Evolutionary conservation across 2,797 vertebrate genomes (phyloP), one percentile per base, ranked within the genome.

Genomic region (Anguilla marmorata): DNA sequence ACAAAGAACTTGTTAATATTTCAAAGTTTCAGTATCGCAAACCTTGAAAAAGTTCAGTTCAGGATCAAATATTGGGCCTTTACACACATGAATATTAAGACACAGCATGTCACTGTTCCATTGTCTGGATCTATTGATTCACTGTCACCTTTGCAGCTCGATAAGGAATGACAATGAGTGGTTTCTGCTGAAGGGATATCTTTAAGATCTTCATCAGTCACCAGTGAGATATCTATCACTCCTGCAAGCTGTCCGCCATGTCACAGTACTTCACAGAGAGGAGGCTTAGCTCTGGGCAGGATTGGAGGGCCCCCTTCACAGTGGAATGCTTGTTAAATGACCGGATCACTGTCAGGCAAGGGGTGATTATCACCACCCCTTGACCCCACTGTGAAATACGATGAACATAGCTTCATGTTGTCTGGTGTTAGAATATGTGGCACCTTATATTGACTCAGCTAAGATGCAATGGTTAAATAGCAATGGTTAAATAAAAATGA

Each of bases 271-370:
- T 27, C 11, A 14, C 11, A 33, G 69, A 33, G 74, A 16, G 3
- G 74, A 41, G 14, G 74, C 33, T 41, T 76, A 21, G 79, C 45
- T 82, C 21, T 24, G 79, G 79, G 79, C 41, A 3, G 79, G 79
- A 50, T 50, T 50, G 79, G 16, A 33, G 79, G 21, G 41, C 79
- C 79, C 45, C 74, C 45, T 37, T 82, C 45, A 24, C 45, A 50
- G 79, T 48, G 79, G 79, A 82, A 82, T 82, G 41, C 79, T 4
- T 82, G 79, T 82, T 82, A 82, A 82, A 82, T 50, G 41, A 8
- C 79, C 21, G 21, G 79, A 82, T 82, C 21, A 45, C 79, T 82
- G 79, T 82, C 79, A 82, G 79, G 79, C 41, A 50, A 48, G 79
- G 12, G 45, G 79, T n/a, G 19, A 82, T 82, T 82, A 82, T 82